Evolutionary conservation across 2,113 vertebrate genomes (phyloP).

Genomic region (Tonatia bakeri): DNA sequence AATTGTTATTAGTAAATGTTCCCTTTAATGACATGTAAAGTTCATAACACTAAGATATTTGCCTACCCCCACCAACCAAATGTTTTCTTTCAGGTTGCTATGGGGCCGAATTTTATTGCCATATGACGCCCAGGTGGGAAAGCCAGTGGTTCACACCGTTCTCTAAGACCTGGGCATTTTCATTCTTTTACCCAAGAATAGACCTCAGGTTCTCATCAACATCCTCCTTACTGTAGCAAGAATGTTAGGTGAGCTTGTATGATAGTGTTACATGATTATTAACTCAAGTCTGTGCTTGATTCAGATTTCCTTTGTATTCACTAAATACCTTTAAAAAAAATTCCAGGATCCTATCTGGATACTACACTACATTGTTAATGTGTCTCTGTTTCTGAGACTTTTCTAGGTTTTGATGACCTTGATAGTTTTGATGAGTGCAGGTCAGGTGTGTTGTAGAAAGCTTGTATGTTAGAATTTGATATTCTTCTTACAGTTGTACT

Average conservation of each 20-base stretch:
- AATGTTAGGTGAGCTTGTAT: not conserved
- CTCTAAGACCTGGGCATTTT: not conserved
- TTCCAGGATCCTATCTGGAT: not conserved
- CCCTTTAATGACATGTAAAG: not conserved
- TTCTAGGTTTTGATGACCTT: not conserved
- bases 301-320: not conserved
- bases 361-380: not conserved
- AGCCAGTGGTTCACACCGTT: not conserved
- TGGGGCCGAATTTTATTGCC: not conserved
- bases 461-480: not conserved
- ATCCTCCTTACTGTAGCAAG: not conserved
- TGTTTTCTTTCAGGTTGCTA: not conserved
- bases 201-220: not conserved
- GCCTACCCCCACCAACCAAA: not conserved
- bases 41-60: not conserved
- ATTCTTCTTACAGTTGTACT: not conserved
- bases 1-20: not conserved
- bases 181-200: not conserved
- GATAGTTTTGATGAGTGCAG: not conserved
- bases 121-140: not conserved
- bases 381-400: not conserved
- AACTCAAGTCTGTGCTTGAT: not conserved
- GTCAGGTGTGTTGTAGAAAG: not conserved
- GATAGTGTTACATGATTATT: not conserved
- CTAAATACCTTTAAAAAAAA: too few species aligned